These are phyloP conservation scores for Chrysopilus asiliformis DNA, from an alignment of 2,888 invertebrate genomes.

Conservation along the genomic window DNA sequence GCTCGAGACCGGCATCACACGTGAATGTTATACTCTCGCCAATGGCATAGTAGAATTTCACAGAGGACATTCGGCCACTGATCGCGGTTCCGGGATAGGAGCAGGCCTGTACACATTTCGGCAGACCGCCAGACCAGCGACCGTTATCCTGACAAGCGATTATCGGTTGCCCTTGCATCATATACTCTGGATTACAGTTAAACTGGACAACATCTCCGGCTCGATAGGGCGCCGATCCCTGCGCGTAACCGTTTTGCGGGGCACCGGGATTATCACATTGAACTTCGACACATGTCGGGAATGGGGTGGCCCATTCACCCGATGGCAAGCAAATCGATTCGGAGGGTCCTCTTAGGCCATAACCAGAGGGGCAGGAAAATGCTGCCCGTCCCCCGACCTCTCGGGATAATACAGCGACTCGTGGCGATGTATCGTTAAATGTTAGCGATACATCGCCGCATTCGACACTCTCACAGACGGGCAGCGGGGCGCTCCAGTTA, in stretches of 20 bases:
- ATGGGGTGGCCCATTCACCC: conserved; percentile 67
- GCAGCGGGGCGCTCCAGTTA: conserved; percentile 72
- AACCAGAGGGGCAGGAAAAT: conserved; percentile 66
- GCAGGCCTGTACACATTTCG: conserved; percentile 79
- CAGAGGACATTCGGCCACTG: conserved; percentile 71
- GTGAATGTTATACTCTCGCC: conserved; percentile 75
- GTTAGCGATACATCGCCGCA: conserved; percentile 57
- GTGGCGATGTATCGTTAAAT: conserved; percentile 46
- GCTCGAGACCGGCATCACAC: conserved; percentile 60
- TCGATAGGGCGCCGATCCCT: conserved; percentile 62
- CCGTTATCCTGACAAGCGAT: conserved; percentile 80
- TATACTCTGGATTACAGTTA: conserved; percentile 75
- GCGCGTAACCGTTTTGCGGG: conserved; percentile 65
- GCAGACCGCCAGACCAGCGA: conserved; percentile 68
- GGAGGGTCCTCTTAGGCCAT: conserved; percentile 57
- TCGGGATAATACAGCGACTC: conserved; percentile 59
- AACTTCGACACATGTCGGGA: conserved; percentile 68
- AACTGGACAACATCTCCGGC: conserved; percentile 78
- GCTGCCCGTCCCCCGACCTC: conserved; percentile 70
- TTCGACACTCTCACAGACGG: conserved; percentile 75
- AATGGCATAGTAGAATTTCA: conserved; percentile 78
- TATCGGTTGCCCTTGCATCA: conserved; percentile 82
- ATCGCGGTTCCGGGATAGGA: conserved; percentile 79
- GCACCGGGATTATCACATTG: conserved; percentile 62
- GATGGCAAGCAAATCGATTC: conserved; percentile 63